Evolutionary conservation across 2,113 vertebrate genomes (phyloP), one percentile per base, ranked within the genome.

Genomic region (Danionella cerebrum): DNA sequence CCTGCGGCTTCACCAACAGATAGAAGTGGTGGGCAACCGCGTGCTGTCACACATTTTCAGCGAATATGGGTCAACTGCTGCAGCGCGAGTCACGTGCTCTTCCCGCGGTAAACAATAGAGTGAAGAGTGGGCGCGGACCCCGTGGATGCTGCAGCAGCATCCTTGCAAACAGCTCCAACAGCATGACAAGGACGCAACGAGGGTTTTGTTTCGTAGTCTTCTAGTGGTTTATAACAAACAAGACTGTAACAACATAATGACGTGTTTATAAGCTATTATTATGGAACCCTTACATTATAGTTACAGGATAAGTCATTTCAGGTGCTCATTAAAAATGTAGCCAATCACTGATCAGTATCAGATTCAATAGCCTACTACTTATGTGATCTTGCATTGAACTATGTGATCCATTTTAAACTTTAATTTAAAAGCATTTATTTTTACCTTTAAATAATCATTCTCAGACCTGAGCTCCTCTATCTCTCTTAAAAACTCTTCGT

Each of bases 391-490:
- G 8, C 7, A 16, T 52, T 9, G 16, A 14, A 13, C n/a, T 42
- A 16, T 16, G 6, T 16, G 6, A 16, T 14, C 39, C 39, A n/a
- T n/a, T n/a, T n/a, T n/a, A n/a, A n/a, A n/a, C n/a, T n/a, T n/a
- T n/a, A n/a, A n/a, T n/a, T n/a, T n/a, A n/a, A n/a, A n/a, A n/a
- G n/a, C n/a, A n/a, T n/a, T n/a, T n/a, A n/a, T n/a, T 33, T 2
- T 33, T 33, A 98, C 96, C 93, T 98, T 98, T 74, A 98, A 92
- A 83, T 98, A 98, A 81, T 97, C 95, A 65, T 98, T 98, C 81
- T 98, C 96, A 0, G 96, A 95, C 67, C 96, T 89, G 74, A 98
- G 86, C 75, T 98, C 96, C 63, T 98, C 95, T 76, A 98, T 90
- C 70, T 98, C 96, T 12, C 92, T 83, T 57, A 93, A 74, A 69